These are phyloP conservation scores for Asteroscopus sphinx DNA, from an alignment of 2,888 invertebrate genomes.

Conservation along the genomic window DNA sequence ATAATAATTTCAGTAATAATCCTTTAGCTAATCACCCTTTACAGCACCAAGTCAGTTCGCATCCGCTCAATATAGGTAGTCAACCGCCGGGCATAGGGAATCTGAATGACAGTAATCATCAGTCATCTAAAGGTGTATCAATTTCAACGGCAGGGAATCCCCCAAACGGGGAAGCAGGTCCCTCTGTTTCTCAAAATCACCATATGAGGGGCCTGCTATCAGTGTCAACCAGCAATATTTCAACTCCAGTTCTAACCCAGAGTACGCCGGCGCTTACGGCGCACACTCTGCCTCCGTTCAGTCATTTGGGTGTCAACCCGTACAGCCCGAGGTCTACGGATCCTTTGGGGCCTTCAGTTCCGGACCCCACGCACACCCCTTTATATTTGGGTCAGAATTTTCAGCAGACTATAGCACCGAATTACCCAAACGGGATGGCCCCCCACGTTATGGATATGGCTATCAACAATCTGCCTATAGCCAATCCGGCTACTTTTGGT, in stretches of 20 bases:
- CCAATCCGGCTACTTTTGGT: slow-evolving; percentile 96
- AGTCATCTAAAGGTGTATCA: slow-evolving; percentile 78
- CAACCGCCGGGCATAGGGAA: slow-evolving; percentile 87
- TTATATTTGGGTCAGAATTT: slow-evolving; percentile 91
- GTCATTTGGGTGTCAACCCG: slow-evolving; percentile 90
- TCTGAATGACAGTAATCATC: slow-evolving; percentile 82
- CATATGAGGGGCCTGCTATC: slow-evolving; percentile 97
- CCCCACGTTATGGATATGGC: slow-evolving; percentile 95
- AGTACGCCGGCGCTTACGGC: slow-evolving; percentile 89
- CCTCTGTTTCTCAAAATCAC: slow-evolving; percentile 96
- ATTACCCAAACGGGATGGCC: slow-evolving; percentile 96
- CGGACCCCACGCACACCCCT: slow-evolving; percentile 90
- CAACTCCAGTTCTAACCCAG: slow-evolving; percentile 89
- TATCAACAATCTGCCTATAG: slow-evolving; percentile 92
- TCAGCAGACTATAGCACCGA: slow-evolving; percentile 91
- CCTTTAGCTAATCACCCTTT: slow-evolving; percentile 88
- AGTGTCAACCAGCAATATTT: slow-evolving; percentile 93
- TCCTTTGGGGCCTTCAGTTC: slow-evolving; percentile 89
- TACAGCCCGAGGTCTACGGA: slow-evolving; percentile 90
- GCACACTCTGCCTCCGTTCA: slow-evolving; percentile 90
- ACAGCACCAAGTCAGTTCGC: slow-evolving; percentile 88
- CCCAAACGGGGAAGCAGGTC: slow-evolving; percentile 99
- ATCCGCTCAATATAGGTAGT: slow-evolving; percentile 90
- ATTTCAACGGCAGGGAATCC: slow-evolving; percentile 92
- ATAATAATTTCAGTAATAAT: slow-evolving; percentile 90